A percentile compares a stretch with the other conserved stretches of the same genome.
These are phyloP conservation scores for Himantopus leucocephalus DNA, from an alignment of 2,113 vertebrate genomes.

Conservation along the genomic window DNA sequence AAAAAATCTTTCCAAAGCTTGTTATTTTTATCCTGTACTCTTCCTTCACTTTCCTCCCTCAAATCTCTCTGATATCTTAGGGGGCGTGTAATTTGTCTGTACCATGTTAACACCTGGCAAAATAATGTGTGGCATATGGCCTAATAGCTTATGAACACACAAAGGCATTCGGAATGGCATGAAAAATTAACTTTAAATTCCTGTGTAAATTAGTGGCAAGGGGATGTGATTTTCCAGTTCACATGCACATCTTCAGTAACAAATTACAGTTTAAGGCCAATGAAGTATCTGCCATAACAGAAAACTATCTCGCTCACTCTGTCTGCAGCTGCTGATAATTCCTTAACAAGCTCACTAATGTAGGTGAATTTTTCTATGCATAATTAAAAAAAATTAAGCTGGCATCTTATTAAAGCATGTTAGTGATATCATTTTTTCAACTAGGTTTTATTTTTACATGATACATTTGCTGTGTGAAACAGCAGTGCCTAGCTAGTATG, in stretches of 20 bases:
- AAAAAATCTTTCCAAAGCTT: not conserved
- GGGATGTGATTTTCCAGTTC: not conserved
- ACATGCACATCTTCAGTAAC: not conserved
- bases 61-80: not conserved
- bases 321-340: not conserved
- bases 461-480: not conserved
- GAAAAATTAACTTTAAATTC: slow-evolving; percentile 25
- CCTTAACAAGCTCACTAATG: not conserved
- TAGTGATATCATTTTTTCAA: not conserved
- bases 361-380: not conserved
- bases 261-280: not conserved
- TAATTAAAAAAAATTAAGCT: not conserved
- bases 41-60: not conserved
- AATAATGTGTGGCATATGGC: slow-evolving; percentile 20
- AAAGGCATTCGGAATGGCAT: not conserved
- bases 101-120: not conserved
- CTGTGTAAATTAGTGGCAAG: not conserved
- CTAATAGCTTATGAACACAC: not conserved
- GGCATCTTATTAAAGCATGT: not conserved
- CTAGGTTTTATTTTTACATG: not conserved
- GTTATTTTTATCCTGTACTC: not conserved
- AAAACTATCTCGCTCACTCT: not conserved
- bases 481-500: not conserved
- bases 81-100: not conserved
- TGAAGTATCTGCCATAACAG: not conserved